A percentile compares a stretch with the other conserved stretches of the same genome.
phyloP scores from a whole-genome alignment of 2,888 invertebrate genomes.

The Blera fallax region DNA sequence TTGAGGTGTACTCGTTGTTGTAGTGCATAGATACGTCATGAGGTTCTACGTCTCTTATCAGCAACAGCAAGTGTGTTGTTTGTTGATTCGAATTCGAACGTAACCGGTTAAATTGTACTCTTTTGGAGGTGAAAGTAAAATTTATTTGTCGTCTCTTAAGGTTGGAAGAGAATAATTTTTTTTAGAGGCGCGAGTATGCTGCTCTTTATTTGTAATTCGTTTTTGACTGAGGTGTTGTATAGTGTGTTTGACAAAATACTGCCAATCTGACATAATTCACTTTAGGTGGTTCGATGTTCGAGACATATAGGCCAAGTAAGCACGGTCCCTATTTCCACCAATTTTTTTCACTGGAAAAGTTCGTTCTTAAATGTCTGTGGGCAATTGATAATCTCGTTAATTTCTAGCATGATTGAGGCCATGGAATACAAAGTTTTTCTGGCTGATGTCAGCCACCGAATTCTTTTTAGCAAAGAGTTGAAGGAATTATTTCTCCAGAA shows the following conservation, averaged over 20 bases:
- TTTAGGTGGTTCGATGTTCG: no score
- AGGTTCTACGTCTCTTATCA: neutral
- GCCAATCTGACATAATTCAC: neutral
- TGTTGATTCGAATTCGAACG: neutral
- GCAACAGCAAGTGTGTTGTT: neutral
- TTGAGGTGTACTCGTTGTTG: neutral
- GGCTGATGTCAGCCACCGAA: no score
- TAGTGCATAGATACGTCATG: slow-evolving; percentile 14
- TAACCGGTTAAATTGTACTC: slow-evolving; percentile 34
- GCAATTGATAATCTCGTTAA: no score
- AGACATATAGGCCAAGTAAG: no score
- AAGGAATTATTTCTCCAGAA: no score
- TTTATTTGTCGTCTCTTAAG: slow-evolving; percentile 4
- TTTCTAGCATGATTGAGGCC: no score
- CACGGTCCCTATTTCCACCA: no score
- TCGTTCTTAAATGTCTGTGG: no score
- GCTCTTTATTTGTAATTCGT: neutral
- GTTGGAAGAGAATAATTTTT: neutral
- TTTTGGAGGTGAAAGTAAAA: neutral
- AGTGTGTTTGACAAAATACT: neutral
- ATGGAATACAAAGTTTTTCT: no score
- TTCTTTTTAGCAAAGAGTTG: no score
- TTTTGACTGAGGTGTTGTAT: neutral
- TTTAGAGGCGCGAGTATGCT: neutral
- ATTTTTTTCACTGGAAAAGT: no score